Evolutionary conservation across 2,113 vertebrate species (phyloP).

Genomic region (Sylvia atricapilla): DNA sequence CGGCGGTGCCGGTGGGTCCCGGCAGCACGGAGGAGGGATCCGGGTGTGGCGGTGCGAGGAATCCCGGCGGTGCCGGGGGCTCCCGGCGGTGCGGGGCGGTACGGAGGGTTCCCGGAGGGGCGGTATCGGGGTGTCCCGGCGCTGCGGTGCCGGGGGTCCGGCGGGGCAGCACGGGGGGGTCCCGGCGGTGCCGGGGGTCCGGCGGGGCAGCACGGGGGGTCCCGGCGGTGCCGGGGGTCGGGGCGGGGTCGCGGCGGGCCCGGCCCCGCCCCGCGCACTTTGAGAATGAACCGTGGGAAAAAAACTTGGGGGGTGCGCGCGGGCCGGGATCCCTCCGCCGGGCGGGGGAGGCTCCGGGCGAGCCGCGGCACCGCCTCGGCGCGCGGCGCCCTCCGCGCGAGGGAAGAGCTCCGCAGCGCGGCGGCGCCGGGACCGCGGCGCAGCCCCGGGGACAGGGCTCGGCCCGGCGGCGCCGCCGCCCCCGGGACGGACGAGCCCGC

Average conservation of each 20-base stretch:
- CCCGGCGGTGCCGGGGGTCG: neutral
- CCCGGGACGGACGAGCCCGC: no score
- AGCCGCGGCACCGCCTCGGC: slow-evolving; percentile 9
- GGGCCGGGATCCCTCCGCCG: slow-evolving; percentile 82
- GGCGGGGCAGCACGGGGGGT: neutral
- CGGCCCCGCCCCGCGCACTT: neutral
- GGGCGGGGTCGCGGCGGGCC: neutral
- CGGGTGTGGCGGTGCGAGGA: neutral
- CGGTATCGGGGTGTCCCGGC: no score
- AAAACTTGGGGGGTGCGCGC: slow-evolving; percentile 73
- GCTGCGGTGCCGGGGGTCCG: neutral
- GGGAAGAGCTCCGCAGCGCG: neutral
- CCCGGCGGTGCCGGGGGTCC: no score
- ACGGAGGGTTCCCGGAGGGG: neutral
- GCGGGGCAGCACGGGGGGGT: neutral
- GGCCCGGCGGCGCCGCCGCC: no score
- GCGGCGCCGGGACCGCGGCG: no score
- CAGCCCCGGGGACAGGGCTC: no score
- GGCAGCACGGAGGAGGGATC: neutral
- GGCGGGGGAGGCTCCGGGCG: slow-evolving; percentile 70
- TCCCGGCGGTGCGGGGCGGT: neutral
- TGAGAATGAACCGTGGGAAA: slow-evolving; percentile 72
- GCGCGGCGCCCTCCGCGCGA: neutral
- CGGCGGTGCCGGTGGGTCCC: neutral
- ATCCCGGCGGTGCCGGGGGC: no score